Base-by-base conservation (phyloP, 1,140 invertebrate genomes). In the Drosophila prosaltans region DNA sequence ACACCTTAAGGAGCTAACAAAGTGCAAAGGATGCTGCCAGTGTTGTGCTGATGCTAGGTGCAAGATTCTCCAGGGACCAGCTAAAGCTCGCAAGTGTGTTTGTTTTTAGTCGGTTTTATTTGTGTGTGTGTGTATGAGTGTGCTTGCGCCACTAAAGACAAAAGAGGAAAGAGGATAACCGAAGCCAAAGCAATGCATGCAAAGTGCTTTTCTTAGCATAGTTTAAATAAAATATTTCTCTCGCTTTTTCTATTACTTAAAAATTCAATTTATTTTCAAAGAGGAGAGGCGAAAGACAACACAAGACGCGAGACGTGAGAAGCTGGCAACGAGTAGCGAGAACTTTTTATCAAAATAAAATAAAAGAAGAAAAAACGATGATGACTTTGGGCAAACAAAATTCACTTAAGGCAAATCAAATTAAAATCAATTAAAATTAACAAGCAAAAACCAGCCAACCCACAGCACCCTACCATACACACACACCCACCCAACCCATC, bases 401-500 rank as follows among this genome's bases (percentile, higher is more conserved):
- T 80, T 74, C 69, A 74, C 72, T 88, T 86, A 65, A 64, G 64
- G 51, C 70, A 80, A 86, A 86, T 88, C 72, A 82, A 88, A 83
- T 83, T 89, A 78, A 89, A 80, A 82, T 86, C 83, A 86, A 83
- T 86, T 80, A 83, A 86, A 88, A 89, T 89, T 83, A 89, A 88
- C 80, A 83, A 89, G 73, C 76, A 88, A 74, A 51, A 78, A 69
- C 65, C 51, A 51, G 81, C 60, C 70, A 72, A 61, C 64, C 43
- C 7, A 77, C 68, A 55, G 61, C 54, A 48, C 32, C 65, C 41
- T 43, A 43, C 41, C 41, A 43, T 16, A 16, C 32, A 36, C 32
- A 36, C 32, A 3, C 32, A 36, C 3, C 41, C 45, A 51, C 21
- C 36, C 45, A 30, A 2, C 28, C 4, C 28, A 30, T 30, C 28